phyloP scores from a whole-genome alignment of 2,888 invertebrate genomes.

The Anodontia alba region DNA sequence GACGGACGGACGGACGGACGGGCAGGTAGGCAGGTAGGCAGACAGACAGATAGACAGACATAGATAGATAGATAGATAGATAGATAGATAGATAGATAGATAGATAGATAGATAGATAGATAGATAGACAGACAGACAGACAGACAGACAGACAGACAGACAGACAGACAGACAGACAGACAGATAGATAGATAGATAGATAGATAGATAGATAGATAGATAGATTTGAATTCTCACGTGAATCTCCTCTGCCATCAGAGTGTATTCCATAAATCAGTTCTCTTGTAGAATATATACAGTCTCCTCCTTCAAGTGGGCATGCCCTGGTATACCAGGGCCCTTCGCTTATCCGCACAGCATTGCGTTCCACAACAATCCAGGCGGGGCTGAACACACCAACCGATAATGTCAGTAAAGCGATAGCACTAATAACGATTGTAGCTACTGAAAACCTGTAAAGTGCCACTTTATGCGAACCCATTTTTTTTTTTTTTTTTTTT shows the following conservation, averaged over 20 bases:
- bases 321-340: constrained; percentile 14
- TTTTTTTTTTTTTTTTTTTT: not conserved
- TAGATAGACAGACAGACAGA: no score
- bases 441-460: not conserved
- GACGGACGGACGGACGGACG: no score
- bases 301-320: not conserved
- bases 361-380: not conserved
- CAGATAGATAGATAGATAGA: not conserved
- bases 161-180: no score
- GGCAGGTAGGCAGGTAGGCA: no score
- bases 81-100: no score
- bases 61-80: no score
- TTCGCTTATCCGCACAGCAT: not conserved
- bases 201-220: not conserved
- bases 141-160: no score
- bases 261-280: not conserved
- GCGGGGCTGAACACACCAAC: constrained; percentile 2
- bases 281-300: not conserved
- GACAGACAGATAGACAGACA: no score
- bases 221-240: not conserved
- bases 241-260: not conserved
- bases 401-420: not conserved
- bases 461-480: not conserved
- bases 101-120: no score
- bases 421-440: not conserved